Evolutionary conservation across 2,888 invertebrate genomes (phyloP).

Genomic region (Serripes groenlandicus): DNA sequence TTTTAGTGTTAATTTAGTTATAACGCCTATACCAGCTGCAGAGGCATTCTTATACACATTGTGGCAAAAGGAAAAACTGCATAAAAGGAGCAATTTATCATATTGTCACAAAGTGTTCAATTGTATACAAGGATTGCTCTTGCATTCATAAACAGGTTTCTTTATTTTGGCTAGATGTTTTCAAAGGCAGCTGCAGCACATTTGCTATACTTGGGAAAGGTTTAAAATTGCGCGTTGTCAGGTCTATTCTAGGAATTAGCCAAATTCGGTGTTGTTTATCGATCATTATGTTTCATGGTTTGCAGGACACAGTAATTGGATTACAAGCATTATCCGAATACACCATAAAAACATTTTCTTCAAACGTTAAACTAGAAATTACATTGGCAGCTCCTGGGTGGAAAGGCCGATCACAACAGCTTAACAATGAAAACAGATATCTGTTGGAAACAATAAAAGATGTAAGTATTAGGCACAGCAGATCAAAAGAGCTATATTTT

Average conservation of each 20-base stretch:
- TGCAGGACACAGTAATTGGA: slow-evolving; percentile 89
- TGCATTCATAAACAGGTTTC: no score
- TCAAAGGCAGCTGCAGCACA: no score
- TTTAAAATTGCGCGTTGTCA: no score
- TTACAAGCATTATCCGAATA: slow-evolving; percentile 89
- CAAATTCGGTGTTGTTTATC: no score
- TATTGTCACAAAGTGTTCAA: no score
- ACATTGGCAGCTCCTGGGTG: slow-evolving; percentile 65
- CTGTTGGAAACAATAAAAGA: slow-evolving; percentile 73
- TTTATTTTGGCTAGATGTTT: no score
- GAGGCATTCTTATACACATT: not conserved
- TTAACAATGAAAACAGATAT: slow-evolving; percentile 72
- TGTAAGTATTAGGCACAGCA: slow-evolving; percentile 49
- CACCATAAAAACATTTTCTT: slow-evolving; percentile 87
- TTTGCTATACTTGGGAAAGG: no score
- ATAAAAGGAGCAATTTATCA: no score
- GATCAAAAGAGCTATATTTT: no score
- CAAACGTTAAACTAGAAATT: slow-evolving; percentile 80
- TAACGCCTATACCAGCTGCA: not conserved
- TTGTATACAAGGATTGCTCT: no score
- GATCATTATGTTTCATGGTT: not conserved
- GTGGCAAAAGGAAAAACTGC: no score
- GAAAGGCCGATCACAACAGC: slow-evolving; percentile 58
- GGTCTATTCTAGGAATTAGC: not conserved
- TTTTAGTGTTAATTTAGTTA: not conserved